These are phyloP conservation scores for Anorthoa munda DNA, from an alignment of 2,888 invertebrate species.

Conservation along the genomic window DNA sequence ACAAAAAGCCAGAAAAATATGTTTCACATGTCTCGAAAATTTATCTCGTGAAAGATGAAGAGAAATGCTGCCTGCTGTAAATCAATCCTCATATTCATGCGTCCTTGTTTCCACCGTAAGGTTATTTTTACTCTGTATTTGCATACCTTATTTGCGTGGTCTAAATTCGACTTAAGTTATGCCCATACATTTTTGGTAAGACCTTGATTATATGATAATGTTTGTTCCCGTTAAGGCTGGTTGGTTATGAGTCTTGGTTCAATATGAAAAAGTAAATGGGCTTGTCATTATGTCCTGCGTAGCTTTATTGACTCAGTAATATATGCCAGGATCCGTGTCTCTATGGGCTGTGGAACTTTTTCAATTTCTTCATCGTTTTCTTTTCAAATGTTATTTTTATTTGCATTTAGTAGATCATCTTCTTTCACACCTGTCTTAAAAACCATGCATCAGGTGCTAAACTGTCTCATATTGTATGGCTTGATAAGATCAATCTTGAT, in stretches of 20 bases:
- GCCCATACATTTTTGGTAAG: constrained; percentile 51
- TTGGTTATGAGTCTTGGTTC: background rate
- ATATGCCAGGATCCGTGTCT: background rate
- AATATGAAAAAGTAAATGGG: constrained; percentile 9
- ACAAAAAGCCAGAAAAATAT: constrained; percentile 16
- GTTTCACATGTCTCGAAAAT: constrained; percentile 8
- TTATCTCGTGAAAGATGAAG: constrained; percentile 20
- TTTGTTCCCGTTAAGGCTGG: constrained; percentile 34
- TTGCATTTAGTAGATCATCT: background rate
- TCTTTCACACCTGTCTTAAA: background rate
- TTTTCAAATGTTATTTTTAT: background rate
- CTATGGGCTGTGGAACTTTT: background rate
- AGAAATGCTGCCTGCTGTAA: constrained; percentile 29
- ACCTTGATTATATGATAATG: constrained; percentile 55
- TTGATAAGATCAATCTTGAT: background rate
- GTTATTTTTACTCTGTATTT: constrained; percentile 50
- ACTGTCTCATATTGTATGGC: too few relatives aligned
- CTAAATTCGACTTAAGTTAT: constrained; percentile 55
- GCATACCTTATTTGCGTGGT: constrained; percentile 50
- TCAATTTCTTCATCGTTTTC: background rate
- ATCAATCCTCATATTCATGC: constrained; percentile 58
- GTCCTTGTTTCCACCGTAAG: constrained; percentile 42
- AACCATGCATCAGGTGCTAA: background rate
- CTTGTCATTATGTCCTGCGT: background rate
- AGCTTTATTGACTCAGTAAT: background rate